Evolutionary conservation across 1,140 invertebrate genomes (phyloP).

Genomic region (Delia radicum): DNA sequence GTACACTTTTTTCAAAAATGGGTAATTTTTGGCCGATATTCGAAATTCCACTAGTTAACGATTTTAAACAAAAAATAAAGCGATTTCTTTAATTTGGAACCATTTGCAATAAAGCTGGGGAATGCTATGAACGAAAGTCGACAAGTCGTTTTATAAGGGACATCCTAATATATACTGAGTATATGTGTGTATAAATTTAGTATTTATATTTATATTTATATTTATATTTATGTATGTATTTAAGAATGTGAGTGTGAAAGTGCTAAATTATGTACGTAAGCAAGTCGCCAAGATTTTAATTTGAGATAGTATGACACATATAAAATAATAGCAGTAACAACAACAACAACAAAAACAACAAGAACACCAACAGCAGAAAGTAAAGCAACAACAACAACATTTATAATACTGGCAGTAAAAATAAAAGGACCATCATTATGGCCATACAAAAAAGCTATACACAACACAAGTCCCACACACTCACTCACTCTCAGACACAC

Average conservation of each 20-base stretch:
- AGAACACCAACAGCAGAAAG: background rate
- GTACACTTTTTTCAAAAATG: too few relatives aligned
- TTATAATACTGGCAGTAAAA: background rate
- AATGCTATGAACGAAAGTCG: too few relatives aligned
- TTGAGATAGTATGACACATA: slow-evolving; percentile 11
- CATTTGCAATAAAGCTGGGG: too few relatives aligned
- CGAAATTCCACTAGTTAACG: too few relatives aligned
- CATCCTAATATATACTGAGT: too few relatives aligned
- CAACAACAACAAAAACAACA: background rate
- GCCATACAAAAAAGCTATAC: background rate
- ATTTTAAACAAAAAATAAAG: too few relatives aligned
- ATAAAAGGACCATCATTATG: background rate
- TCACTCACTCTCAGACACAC: background rate
- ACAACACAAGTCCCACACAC: background rate
- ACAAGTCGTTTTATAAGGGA: too few relatives aligned
- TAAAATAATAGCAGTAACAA: background rate
- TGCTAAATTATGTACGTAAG: slow-evolving; percentile 23
- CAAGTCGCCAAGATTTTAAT: slow-evolving; percentile 22
- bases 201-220: background rate
- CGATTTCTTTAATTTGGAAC: too few relatives aligned
- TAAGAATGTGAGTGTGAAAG: background rate
- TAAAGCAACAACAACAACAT: background rate
- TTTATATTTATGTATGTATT: background rate
- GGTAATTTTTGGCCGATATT: too few relatives aligned
- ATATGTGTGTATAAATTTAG: background rate